A percentile compares a stretch with the other conserved stretches of the same genome.
phyloP scores from a whole-genome alignment of 2,797 vertebrate genomes.

The Iguana delicatissima region DNA sequence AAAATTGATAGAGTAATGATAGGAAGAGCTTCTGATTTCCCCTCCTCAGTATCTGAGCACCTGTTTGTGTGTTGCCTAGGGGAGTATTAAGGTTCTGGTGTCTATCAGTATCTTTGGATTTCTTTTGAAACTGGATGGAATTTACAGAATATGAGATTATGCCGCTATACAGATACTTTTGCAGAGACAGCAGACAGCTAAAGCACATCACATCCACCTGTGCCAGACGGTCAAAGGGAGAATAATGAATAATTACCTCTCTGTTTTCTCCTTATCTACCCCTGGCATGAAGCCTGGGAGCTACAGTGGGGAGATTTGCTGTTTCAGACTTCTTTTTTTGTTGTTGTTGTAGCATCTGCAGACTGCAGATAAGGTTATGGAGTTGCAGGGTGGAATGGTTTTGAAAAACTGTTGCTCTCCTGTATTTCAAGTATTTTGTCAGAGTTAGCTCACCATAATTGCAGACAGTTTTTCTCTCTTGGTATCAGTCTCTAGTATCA shows the following conservation, averaged over 20 bases:
- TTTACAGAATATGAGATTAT: slow-evolving; percentile 66
- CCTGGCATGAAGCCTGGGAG: slow-evolving; percentile 37
- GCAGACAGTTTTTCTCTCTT: slow-evolving; percentile 9
- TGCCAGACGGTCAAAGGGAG: slow-evolving; percentile 49
- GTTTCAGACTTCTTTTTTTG: slow-evolving; percentile 41
- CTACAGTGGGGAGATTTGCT: slow-evolving; percentile 41
- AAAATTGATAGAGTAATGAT: neutral
- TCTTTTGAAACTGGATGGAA: slow-evolving; percentile 48
- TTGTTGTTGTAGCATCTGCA: slow-evolving; percentile 50
- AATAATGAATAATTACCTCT: slow-evolving; percentile 53
- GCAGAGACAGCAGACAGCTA: slow-evolving; percentile 23
- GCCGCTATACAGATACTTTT: slow-evolving; percentile 25
- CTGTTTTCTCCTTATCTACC: slow-evolving; percentile 49
- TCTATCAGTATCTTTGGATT: slow-evolving; percentile 43
- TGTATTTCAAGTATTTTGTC: slow-evolving; percentile 5
- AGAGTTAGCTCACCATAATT: neutral
- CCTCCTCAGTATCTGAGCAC: slow-evolving; percentile 37
- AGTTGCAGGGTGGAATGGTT: neutral
- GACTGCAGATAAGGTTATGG: slow-evolving; percentile 46
- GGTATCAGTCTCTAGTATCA: slow-evolving; percentile 31
- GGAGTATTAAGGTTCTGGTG: slow-evolving; percentile 57
- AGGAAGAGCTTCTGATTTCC: neutral
- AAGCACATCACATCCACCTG: slow-evolving; percentile 50
- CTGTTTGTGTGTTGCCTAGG: slow-evolving; percentile 47
- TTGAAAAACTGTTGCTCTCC: slow-evolving; percentile 13